Base-by-base conservation (phyloP, 2,888 invertebrate species). In the Coleophora deauratella region DNA sequence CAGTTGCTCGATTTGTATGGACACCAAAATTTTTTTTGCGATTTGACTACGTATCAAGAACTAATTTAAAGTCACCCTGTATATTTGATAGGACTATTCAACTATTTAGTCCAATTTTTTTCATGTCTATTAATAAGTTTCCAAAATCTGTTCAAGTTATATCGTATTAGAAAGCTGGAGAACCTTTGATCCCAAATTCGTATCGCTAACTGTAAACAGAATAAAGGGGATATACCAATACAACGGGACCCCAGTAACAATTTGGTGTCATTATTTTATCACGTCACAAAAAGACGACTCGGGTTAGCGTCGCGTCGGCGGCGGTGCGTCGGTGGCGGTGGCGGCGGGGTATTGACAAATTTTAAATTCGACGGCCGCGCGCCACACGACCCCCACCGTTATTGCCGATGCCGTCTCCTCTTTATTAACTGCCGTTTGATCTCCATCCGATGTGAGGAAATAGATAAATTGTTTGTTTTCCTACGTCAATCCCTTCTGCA, bases 381-480 rank as follows among this genome's bases (percentile, higher is more conserved):
- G 63, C 61, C 58, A 70, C 53, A 55, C 47, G 58, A 65, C 74
- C 66, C 76, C 77, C 76, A 64, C 56, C 31, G 31, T n/a, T n/a
- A 10, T 11, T 51, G 55, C 49, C 64, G 80, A 79, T 78, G 73
- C 64, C 63, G 54, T 65, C 63, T 61, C 62, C 66, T 46, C 62
- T 68, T 73, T 79, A 76, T 76, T 76, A 78, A 63, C 66, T 62
- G 59, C 62, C 73, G 72, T 78, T 75, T 76, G 76, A 69, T 65
- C 66, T 73, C 62, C 47, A 51, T 59, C 55, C 57, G 62, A 62
- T 55, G 61, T 53, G 60, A 59, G 68, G 72, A 76, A 74, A 72
- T 73, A 72, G 74, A 76, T 62, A 76, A 75, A 79, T 69, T 74
- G 73, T 77, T 77, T 79, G 69, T 74, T 72, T 72, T 73, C 65